Evolutionary conservation across 2,113 vertebrate genomes (phyloP).

Genomic region (Stomatorhinus ivindoensis): DNA sequence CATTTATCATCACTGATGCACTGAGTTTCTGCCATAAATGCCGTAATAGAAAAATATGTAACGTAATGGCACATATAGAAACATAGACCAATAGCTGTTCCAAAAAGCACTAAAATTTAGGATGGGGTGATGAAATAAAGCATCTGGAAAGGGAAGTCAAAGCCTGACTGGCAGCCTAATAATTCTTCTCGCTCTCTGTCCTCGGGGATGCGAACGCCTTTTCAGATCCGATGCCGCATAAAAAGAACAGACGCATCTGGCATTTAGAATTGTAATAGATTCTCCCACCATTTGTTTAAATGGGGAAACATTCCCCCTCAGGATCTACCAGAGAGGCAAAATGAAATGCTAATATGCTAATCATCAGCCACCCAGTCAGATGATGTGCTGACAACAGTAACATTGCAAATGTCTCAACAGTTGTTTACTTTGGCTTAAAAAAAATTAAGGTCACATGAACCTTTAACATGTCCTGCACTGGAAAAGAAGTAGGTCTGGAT

Average conservation of each 20-base stretch:
- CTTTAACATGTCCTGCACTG: background rate
- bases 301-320: background rate
- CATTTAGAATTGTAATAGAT: conserved; percentile 14
- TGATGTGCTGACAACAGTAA: background rate
- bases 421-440: background rate
- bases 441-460: background rate
- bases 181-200: background rate
- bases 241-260: background rate
- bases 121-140: background rate
- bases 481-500: background rate
- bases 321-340: background rate
- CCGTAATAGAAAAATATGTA: background rate
- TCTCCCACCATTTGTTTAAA: conserved; percentile 11
- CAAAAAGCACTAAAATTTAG: background rate
- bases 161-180: conserved; percentile 3
- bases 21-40: background rate
- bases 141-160: background rate
- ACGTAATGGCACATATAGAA: background rate
- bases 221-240: background rate
- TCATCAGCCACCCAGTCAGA: background rate
- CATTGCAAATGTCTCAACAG: background rate
- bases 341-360: background rate
- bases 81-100: background rate
- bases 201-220: background rate
- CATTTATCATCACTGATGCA: background rate